These are phyloP conservation scores for Ylistrum balloti DNA, from an alignment of 1,140 invertebrate genomes.

Conservation along the genomic window DNA sequence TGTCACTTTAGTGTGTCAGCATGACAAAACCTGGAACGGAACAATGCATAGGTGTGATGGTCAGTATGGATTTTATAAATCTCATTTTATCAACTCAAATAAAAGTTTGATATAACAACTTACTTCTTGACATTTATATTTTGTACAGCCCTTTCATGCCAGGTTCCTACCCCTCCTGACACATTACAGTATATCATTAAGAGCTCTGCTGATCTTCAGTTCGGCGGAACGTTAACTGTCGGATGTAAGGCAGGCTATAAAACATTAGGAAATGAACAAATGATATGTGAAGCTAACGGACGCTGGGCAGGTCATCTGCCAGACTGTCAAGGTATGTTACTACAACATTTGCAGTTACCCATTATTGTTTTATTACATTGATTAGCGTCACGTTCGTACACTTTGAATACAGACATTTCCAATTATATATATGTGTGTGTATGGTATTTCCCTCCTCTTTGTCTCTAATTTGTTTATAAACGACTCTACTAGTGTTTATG, in stretches of 20 bases:
- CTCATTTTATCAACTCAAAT: too few relatives aligned
- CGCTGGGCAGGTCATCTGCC: background rate
- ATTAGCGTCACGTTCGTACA: too few relatives aligned
- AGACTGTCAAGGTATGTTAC: background rate
- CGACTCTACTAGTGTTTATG: too few relatives aligned
- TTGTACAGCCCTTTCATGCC: background rate
- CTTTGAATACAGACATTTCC: too few relatives aligned
- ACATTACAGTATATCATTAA: background rate
- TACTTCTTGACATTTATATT: background rate
- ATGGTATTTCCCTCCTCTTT: too few relatives aligned
- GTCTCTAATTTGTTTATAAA: too few relatives aligned
- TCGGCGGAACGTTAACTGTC: background rate
- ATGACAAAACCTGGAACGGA: background rate
- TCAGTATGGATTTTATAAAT: background rate
- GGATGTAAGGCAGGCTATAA: background rate
- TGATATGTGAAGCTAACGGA: background rate
- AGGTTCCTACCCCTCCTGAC: background rate
- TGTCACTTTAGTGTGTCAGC: background rate
- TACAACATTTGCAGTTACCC: too few relatives aligned
- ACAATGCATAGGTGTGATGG: slow-evolving; percentile 33
- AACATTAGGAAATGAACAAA: background rate
- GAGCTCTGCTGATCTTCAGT: background rate
- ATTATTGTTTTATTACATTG: too few relatives aligned
- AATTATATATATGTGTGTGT: too few relatives aligned
- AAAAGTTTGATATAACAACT: too few relatives aligned